A percentile compares a stretch with the other conserved stretches of the same genome.
Evolutionary conservation across 2,113 vertebrate species (phyloP).

Genomic region (Excalfactoria chinensis): DNA sequence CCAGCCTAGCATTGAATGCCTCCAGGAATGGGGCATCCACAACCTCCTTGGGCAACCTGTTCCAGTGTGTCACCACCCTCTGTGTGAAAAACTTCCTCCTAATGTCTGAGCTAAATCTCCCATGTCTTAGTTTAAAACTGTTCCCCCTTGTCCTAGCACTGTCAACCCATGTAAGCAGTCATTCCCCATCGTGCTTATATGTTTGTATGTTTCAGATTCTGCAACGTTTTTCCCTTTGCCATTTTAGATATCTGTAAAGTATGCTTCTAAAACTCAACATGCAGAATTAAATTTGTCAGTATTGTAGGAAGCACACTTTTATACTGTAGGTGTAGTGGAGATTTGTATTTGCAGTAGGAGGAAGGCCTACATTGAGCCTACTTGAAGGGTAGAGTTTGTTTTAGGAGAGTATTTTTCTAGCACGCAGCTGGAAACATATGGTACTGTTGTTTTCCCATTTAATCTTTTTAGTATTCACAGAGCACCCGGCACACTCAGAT

Average conservation of each 20-base stretch:
- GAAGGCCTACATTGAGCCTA: background rate
- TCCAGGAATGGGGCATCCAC: too few species aligned
- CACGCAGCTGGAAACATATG: background rate
- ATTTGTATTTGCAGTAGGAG: background rate
- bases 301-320: background rate
- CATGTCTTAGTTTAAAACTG: too few species aligned
- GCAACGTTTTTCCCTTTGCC: background rate
- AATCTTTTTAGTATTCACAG: slow-evolving; percentile 12
- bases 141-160: too few species aligned
- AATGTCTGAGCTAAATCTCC: too few species aligned
- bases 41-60: too few species aligned
- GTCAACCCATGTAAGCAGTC: too few species aligned
- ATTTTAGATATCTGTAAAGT: background rate
- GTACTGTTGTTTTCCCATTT: background rate
- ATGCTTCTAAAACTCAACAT: background rate
- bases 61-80: too few species aligned
- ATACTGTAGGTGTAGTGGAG: background rate
- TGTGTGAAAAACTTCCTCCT: too few species aligned
- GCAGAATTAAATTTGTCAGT: background rate
- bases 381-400: background rate
- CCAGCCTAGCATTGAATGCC: too few species aligned
- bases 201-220: background rate
- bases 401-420: background rate
- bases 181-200: too few species aligned
- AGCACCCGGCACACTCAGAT: background rate